Percentiles rank a stretch among this genome's conserved stretches.
These are phyloP conservation scores for Dendrolimus houi DNA, from an alignment of 2,888 invertebrate genomes.

Conservation along the genomic window DNA sequence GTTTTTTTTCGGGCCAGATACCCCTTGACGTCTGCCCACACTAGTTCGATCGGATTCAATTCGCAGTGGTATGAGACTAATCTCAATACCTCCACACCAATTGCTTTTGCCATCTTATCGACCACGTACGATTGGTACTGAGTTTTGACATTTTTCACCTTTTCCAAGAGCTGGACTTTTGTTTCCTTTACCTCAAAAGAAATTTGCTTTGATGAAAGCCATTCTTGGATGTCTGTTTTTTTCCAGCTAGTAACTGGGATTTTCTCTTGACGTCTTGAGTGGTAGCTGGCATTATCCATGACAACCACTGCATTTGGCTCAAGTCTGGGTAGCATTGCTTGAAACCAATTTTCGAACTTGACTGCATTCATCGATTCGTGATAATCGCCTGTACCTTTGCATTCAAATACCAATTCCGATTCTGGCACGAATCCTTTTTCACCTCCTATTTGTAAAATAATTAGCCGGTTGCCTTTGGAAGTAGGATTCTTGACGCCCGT, in stretches of 20 bases:
- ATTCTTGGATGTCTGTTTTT: conserved; percentile 3
- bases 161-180: conserved; percentile 4
- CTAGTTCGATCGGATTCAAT: too few species aligned
- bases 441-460: conserved; percentile 6
- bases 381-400: conserved; percentile 2
- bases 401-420: conserved; percentile 4
- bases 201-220: conserved; percentile 3
- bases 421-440: conserved; percentile 5
- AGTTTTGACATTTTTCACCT: conserved; percentile 2
- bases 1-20: too few species aligned
- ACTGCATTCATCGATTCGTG: conserved; percentile 7
- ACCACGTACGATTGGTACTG: conserved; percentile 2
- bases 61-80: too few species aligned
- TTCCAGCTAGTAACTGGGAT: conserved; percentile 1
- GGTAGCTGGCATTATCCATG: conserved; percentile 8
- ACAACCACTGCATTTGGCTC: conserved; percentile 1
- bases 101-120: too few species aligned
- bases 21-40: too few species aligned
- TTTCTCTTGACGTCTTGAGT: conserved; percentile 4
- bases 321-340: background rate
- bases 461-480: conserved; percentile 9
- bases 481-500: conserved; percentile 10
- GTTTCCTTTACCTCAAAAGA: conserved; percentile 3
- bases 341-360: conserved; percentile 4
- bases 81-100: too few species aligned